Percentiles rank a stretch among this genome's conserved stretches.
Evolutionary conservation across 2,113 vertebrate genomes (phyloP).

Genomic region (Salvelinus namaycush): DNA sequence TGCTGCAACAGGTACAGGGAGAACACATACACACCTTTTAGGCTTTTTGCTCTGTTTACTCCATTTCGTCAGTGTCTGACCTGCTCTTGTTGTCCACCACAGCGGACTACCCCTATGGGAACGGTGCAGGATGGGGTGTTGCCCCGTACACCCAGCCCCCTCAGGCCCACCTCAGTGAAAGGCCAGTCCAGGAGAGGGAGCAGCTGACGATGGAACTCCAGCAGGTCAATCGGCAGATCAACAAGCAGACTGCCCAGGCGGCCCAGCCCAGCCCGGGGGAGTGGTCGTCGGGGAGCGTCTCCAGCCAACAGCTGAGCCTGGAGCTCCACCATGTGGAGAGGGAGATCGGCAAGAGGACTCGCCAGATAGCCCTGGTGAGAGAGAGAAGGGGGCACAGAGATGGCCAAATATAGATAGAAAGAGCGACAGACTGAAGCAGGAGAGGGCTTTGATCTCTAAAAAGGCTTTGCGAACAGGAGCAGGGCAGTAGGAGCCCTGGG

Average conservation of each 20-base stretch:
- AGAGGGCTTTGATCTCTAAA: no score
- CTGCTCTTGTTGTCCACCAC: slow-evolving; percentile 8
- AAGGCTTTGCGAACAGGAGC: no score
- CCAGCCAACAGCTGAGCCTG: slow-evolving; percentile 94
- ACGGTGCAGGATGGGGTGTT: slow-evolving; percentile 84
- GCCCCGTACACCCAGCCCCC: slow-evolving; percentile 87
- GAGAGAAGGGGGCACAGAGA: background rate
- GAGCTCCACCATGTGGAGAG: slow-evolving; percentile 96
- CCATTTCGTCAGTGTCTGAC: no score
- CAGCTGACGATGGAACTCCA: slow-evolving; percentile 95
- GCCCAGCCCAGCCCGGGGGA: slow-evolving; percentile 76
- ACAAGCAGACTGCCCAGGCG: slow-evolving; percentile 89
- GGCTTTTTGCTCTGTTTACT: no score
- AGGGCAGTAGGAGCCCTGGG: no score
- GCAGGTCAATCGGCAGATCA: slow-evolving; percentile 97
- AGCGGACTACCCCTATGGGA: slow-evolving; percentile 88
- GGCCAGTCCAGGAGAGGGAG: slow-evolving; percentile 87
- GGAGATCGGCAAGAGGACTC: slow-evolving; percentile 95
- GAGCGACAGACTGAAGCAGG: no score
- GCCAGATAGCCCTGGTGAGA: slow-evolving; percentile 92
- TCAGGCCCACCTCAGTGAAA: slow-evolving; percentile 93
- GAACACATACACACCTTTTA: no score
- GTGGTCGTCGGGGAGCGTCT: slow-evolving; percentile 63
- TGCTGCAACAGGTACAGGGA: slow-evolving; percentile 63
- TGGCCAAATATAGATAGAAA: no score